Base-by-base conservation (phyloP, 2,888 invertebrate genomes). In the Lutraria lutraria region DNA sequence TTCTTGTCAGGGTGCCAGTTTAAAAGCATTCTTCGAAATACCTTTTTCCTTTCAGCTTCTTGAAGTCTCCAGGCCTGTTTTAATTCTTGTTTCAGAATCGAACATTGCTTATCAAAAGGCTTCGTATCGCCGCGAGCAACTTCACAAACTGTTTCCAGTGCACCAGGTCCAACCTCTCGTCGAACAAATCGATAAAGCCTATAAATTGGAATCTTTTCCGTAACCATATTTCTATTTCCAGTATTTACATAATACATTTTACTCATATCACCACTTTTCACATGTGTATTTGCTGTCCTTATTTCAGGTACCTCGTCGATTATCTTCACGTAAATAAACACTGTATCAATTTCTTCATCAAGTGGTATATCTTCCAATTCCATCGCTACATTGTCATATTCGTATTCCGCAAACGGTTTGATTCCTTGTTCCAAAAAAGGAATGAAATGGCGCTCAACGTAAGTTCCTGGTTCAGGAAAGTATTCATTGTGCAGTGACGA, bases 1-100 rank as follows among this genome's bases (percentile, higher is more conserved):
- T 93, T 92, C 83, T 89, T 91, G 63, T 93, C 93, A 16, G 93
- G 93, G 84, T 93, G 91, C 93, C 93, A 93, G 43, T 87, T 79
- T 16, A 91, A 72, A 29, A 90, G 84, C 8, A 93, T 52, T 21
- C 93, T 80, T 63, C 88, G 87, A 21, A 92, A 88, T 15, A 93
- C 80, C 34, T 63, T 76, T 56, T 82, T 86, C 63, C 91, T 83
- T 60, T 93, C 88, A 60, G 83, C 63, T 29, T 88, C 89, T 21
- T 88, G 76, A 15, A 90, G 60, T 31, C n/a, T 21, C 88, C 88
- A 90, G 21, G 88, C 90, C 31, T 90, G 86, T 21, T 21, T 63
- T 0, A 90, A 52, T 29, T 63, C 76, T 43, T 87, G 6, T 43
- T 85, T 76, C n/a, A 87, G 63, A 21, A 43, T 43, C 25, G 13